These are phyloP conservation scores for Gobius niger DNA, from an alignment of 2,113 vertebrate genomes.

Conservation along the genomic window DNA sequence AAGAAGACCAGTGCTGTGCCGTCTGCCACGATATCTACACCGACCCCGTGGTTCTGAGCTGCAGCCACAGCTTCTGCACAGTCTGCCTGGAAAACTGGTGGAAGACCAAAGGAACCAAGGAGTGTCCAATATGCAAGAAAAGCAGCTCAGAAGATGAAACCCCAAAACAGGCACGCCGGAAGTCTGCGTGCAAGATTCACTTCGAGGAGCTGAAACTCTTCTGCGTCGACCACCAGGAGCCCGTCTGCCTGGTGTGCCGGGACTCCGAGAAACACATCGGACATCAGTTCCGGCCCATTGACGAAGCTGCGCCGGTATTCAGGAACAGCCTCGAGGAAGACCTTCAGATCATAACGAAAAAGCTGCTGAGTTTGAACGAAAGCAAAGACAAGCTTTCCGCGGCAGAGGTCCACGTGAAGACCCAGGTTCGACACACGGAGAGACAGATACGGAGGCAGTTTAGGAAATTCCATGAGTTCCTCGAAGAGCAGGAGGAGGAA, in stretches of 20 bases:
- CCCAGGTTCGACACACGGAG: not conserved
- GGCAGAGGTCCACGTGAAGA: not conserved
- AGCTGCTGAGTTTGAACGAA: not conserved
- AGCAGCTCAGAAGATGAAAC: fast-evolving
- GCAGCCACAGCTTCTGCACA: slow-evolving; percentile 19
- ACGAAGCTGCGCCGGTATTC: not conserved
- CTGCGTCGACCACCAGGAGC: slow-evolving; percentile 8
- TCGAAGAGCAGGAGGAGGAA: not conserved
- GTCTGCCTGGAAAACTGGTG: not conserved
- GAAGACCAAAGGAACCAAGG: fast-evolving
- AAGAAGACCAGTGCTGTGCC: not conserved
- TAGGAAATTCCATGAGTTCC: not conserved
- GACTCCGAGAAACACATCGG: not conserved
- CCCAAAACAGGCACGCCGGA: not conserved
- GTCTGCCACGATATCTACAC: slow-evolving; percentile 5
- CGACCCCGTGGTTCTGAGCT: not conserved
- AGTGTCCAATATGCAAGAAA: slow-evolving; percentile 7
- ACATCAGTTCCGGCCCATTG: not conserved
- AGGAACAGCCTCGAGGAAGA: fast-evolving
- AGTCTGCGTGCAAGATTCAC: not conserved
- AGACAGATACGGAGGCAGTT: not conserved
- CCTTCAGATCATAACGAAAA: not conserved
- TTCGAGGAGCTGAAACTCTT: slow-evolving; percentile 2
- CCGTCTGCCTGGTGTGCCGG: not conserved
- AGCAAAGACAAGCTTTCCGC: not conserved